Conservation (phyloP, 2,797 vertebrate species). For the Orientallactaga sibirica region DNA sequence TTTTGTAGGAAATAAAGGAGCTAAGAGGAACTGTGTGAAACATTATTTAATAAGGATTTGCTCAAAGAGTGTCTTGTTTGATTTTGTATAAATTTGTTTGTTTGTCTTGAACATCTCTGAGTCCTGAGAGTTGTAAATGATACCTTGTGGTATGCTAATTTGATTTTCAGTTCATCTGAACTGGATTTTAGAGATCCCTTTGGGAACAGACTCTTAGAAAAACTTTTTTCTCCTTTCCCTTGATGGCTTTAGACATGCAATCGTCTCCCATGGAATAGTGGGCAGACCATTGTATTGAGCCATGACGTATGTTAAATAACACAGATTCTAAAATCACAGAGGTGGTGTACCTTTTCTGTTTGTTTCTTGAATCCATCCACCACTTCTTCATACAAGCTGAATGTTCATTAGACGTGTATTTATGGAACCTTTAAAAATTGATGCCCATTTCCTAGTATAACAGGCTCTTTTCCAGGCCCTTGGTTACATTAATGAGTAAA, state of each 20-base stretch:
- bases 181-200: background rate
- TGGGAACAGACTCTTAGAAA: conserved; percentile 38
- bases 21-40: background rate
- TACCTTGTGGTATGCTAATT: background rate
- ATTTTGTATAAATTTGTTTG: background rate
- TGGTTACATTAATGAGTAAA: background rate
- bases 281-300: background rate
- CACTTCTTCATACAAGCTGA: background rate
- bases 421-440: background rate
- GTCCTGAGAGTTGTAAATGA: background rate
- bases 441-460: background rate
- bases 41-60: conserved; percentile 26
- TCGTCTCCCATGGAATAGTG: background rate
- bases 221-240: background rate
- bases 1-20: background rate
- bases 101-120: background rate
- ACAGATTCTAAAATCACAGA: conserved; percentile 21
- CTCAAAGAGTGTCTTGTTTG: background rate
- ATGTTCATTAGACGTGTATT: background rate
- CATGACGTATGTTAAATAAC: background rate
- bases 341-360: background rate
- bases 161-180: conserved; percentile 44
- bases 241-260: conserved; percentile 9
- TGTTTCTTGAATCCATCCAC: conserved; percentile 39
- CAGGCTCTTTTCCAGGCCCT: background rate